phyloP scores from a whole-genome alignment of 2,113 vertebrate species.

The Struthidea cinerea region DNA sequence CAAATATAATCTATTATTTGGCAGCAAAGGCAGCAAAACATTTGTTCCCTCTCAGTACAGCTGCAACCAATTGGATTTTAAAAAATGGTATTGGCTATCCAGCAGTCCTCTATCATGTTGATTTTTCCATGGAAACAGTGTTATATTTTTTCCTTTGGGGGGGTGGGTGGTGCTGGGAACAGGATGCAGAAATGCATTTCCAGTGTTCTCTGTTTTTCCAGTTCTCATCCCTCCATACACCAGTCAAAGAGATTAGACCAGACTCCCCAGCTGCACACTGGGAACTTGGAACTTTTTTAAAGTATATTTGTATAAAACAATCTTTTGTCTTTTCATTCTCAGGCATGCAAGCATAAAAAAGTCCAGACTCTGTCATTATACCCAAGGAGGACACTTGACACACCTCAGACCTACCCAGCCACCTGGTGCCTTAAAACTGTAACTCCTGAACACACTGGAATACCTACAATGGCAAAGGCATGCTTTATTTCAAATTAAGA shows the following conservation, averaged over 20 bases:
- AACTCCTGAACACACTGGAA: not conserved
- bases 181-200: not conserved
- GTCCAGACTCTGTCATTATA: not conserved
- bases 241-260: not conserved
- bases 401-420: not conserved
- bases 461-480: not conserved
- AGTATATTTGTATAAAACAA: not conserved
- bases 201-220: not conserved
- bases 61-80: constrained; percentile 61
- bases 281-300: not conserved
- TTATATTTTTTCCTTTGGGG: not conserved
- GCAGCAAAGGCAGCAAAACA: constrained; percentile 60
- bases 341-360: not conserved
- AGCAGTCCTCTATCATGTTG: constrained; percentile 28
- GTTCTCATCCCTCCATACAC: not conserved
- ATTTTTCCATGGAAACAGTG: constrained; percentile 41
- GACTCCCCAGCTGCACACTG: not conserved
- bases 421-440: not conserved
- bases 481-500: not conserved
- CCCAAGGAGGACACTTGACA: not conserved
- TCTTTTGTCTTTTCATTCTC: not conserved
- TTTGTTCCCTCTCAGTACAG: constrained; percentile 63
- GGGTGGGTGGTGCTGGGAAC: not conserved
- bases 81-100: constrained; percentile 44
- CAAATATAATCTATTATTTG: constrained; percentile 71